Percentiles rank a stretch among this genome's conserved stretches.
These are phyloP conservation scores for Hybos culiciformis DNA, from an alignment of 2,888 invertebrate genomes.

Conservation along the genomic window DNA sequence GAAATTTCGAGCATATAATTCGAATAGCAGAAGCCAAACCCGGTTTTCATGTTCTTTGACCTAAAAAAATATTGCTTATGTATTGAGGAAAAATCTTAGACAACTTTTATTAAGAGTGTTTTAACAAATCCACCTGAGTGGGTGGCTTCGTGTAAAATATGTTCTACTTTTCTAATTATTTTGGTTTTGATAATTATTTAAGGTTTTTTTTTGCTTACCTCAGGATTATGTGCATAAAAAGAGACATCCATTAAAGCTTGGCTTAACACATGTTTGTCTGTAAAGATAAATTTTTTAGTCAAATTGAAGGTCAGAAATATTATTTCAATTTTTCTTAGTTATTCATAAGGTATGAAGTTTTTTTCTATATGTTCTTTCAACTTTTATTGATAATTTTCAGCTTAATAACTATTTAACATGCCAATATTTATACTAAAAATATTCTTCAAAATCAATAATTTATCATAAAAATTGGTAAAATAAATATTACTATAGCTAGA, in stretches of 20 bases:
- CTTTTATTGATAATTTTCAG: neutral
- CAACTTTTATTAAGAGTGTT: too few species aligned
- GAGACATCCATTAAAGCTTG: slow-evolving; percentile 36
- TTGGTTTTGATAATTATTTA: neutral
- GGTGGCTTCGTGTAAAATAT: too few species aligned
- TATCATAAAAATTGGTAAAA: too few species aligned
- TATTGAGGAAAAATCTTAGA: too few species aligned
- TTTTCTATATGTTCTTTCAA: neutral
- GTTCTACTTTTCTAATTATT: too few species aligned
- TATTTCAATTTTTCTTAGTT: neutral
- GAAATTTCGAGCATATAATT: slow-evolving; percentile 41
- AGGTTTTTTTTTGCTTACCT: too few species aligned
- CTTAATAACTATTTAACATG: neutral
- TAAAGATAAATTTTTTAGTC: too few species aligned
- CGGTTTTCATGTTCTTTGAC: slow-evolving; percentile 30
- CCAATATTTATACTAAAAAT: neutral
- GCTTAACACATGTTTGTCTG: slow-evolving; percentile 39
- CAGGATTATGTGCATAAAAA: slow-evolving; percentile 34
- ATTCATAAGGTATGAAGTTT: neutral
- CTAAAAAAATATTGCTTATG: slow-evolving; percentile 15
- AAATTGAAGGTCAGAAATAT: too few species aligned
- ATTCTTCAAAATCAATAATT: neutral
- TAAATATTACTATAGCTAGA: too few species aligned
- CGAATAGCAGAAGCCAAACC: slow-evolving; percentile 43
- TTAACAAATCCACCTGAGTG: neutral